Conservation (phyloP, 2,797 vertebrate genomes). For the Glossophaga mutica region DNA sequence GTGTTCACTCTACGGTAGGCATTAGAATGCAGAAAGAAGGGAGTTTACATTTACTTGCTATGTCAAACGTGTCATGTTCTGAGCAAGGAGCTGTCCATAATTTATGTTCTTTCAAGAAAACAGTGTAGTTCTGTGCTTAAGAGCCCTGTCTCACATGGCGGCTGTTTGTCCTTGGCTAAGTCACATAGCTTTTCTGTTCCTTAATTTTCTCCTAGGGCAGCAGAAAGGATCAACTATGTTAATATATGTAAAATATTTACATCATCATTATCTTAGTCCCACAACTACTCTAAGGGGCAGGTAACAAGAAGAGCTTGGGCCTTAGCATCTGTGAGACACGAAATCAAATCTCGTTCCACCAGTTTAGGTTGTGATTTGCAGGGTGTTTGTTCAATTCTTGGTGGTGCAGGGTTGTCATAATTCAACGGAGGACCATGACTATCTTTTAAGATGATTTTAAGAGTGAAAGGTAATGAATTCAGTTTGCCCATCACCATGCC, state of each 20-base stretch:
- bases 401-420: background rate
- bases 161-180: background rate
- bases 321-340: background rate
- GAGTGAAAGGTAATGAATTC: slow-evolving; percentile 31
- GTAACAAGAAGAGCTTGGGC: background rate
- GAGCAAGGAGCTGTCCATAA: background rate
- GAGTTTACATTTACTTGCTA: background rate
- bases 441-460: slow-evolving; percentile 30
- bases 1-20: background rate
- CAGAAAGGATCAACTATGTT: background rate
- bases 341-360: background rate
- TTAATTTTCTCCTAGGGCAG: background rate
- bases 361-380: background rate
- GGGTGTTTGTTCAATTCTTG: background rate
- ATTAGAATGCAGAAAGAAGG: background rate
- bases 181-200: background rate
- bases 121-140: background rate
- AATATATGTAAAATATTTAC: background rate
- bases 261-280: background rate
- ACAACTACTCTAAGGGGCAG: background rate
- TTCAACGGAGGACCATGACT: background rate
- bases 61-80: background rate
- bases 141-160: background rate
- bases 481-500: background rate
- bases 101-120: background rate